Evolutionary conservation across 2,113 vertebrate species (phyloP).

Genomic region (Oncorhynchus keta): DNA sequence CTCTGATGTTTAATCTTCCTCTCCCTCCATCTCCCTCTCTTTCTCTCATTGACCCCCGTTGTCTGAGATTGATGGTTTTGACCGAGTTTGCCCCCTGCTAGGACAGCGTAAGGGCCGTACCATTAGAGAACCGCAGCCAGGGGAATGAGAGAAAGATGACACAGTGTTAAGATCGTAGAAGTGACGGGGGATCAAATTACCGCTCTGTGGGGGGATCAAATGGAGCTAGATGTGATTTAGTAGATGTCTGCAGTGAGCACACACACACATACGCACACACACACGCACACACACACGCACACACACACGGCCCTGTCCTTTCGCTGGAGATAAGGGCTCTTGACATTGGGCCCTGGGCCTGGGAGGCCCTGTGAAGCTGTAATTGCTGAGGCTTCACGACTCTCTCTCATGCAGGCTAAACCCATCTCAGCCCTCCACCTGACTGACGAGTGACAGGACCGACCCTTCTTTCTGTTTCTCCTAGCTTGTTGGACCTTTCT

Average conservation of each 20-base stretch:
- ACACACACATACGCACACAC: neutral
- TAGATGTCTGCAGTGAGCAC: neutral
- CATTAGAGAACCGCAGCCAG: constrained; percentile 2
- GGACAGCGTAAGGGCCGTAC: constrained; percentile 36
- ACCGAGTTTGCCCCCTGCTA: constrained; percentile 17
- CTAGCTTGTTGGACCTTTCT: constrained; percentile 8
- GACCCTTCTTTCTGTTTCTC: neutral
- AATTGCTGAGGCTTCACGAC: constrained; percentile 56
- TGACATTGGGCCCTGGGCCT: constrained; percentile 50
- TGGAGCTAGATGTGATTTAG: neutral
- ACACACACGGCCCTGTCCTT: constrained; percentile 39
- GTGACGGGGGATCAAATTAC: no score
- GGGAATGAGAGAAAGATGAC: no score
- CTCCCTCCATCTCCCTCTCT: neutral
- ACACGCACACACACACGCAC: neutral
- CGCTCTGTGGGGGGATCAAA: neutral
- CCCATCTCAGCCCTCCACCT: constrained; percentile 23
- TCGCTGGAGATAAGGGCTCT: constrained; percentile 63
- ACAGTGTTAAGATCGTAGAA: no score
- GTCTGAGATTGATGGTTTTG: constrained; percentile 41
- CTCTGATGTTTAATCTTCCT: neutral
- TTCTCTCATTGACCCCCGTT: neutral
- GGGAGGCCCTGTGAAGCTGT: constrained; percentile 42
- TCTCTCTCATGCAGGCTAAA: constrained; percentile 42
- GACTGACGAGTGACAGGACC: constrained; percentile 23